Base-by-base conservation (phyloP, 1,140 invertebrate species). In the Muscidifurax raptorellus region DNA sequence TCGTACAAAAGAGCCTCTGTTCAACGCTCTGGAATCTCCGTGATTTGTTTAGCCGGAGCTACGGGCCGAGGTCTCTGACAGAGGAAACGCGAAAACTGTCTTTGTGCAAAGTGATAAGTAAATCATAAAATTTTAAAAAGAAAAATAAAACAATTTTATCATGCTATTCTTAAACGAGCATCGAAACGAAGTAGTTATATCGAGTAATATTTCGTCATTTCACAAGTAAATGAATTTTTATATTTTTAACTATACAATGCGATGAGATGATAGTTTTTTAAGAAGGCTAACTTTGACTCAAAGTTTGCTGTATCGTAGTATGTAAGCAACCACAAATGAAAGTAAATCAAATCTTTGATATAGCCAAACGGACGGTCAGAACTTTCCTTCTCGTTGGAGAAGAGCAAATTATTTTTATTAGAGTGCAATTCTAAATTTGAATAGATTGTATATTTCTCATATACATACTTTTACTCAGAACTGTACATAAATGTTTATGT, bases 231-330 rank as follows among this genome's bases (percentile, higher is more conserved):
- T 84, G 85, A 44, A 82, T 86, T 86, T 88, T 88, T 88, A 87
- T 88, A 88, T 86, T 86, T 81, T 87, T 86, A 81, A 87, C 82
- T 87, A 81, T 84, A 85, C n/a, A 85, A 80, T 75, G 77, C 77
- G 82, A 85, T 81, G 85, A 85, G 80, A 83, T 86, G 83, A 86
- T 83, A 85, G 85, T 78, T 84, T 74, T 85, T 59, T 88, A 79
- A 71, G 71, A 40, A 82, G 79, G 81, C 30, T 81, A 83, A 69
- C 52, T 59, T 87, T 86, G 77, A 84, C 76, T 84, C 59, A 84
- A 86, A 85, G 32, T 64, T 59, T 80, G 22, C 52, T 59, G 52
- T n/a, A 83, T 52, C 59, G 67, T 87, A 64, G 69, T 25, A 36
- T 69, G 52, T 87, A 88, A 87, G 85, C 12, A 69, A 76, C 67